Base-by-base conservation (phyloP, 2,888 invertebrate genomes). In the Candidula unifasciata region DNA sequence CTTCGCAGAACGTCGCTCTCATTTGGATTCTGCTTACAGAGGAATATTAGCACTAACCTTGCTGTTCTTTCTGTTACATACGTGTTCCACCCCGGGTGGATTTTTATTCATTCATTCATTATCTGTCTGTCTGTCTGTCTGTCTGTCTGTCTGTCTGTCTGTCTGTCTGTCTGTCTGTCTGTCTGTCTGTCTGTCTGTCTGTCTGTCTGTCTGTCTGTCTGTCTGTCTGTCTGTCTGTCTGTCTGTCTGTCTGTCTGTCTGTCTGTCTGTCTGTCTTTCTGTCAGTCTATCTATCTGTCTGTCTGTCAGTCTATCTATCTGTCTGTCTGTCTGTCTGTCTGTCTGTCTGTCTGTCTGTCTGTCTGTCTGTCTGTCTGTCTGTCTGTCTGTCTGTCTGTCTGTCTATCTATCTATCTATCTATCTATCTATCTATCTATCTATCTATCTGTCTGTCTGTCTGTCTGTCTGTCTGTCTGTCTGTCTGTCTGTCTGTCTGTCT, bases 301-400 rank as follows among this genome's bases (percentile, higher is more conserved):
- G n/a, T n/a, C n/a, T n/a, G n/a, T n/a, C n/a, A n/a, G n/a, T n/a
- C n/a, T n/a, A n/a, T n/a, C n/a, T n/a, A n/a, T n/a, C n/a, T n/a
- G n/a, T n/a, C n/a, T n/a, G n/a, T n/a, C n/a, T n/a, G n/a, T 64
- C n/a, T 21, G 6, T 64, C n/a, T 64, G n/a, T 64, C 64, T 64
- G 6, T 64, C 64, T 64, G 6, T n/a, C 64, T 64, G n/a, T 64
- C 64, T 64, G n/a, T 64, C 64, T 64, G n/a, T 64, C 64, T n/a
- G 6, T n/a, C 64, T 64, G 6, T 64, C 64, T 21, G 5, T n/a
- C n/a, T 64, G 6, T 64, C n/a, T 64, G 6, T 64, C 64, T 64
- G 6, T 64, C 64, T 64, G 6, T 64, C 21, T 64, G 6, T 64
- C 64, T 64, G 6, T n/a, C n/a, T n/a, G n/a, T n/a, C n/a, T n/a